Conservation (phyloP, 1,140 invertebrate species). For the Akabosia matsudoensis region DNA sequence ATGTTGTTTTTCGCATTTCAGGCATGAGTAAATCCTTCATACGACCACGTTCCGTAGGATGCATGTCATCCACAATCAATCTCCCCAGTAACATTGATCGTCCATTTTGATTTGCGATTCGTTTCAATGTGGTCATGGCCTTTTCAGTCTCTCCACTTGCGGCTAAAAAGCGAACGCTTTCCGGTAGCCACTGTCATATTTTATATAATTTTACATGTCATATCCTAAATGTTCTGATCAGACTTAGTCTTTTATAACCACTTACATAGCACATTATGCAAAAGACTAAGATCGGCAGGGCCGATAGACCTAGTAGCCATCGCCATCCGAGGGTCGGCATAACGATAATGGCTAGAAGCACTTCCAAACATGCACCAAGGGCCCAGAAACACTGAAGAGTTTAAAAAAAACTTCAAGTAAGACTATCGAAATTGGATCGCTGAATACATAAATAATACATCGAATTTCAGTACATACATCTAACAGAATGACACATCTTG, state of each 20-base stretch:
- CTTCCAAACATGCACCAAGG: constrained; percentile 86
- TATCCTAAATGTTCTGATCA: too few relatives aligned
- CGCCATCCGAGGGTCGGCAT: constrained; percentile 90
- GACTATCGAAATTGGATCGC: too few relatives aligned
- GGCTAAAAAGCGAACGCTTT: constrained; percentile 85
- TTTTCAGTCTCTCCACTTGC: constrained; percentile 78
- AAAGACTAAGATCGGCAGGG: constrained; percentile 81
- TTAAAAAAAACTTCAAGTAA: not conserved
- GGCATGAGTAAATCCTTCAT: constrained; percentile 74
- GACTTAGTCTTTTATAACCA: not conserved
- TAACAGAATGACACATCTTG: constrained; percentile 88
- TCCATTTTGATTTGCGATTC: constrained; percentile 82
- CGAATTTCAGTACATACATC: constrained; percentile 72
- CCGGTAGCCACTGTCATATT: constrained; percentile 90
- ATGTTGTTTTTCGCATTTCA: constrained; percentile 75
- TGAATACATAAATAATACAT: not conserved
- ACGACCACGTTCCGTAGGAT: constrained; percentile 61
- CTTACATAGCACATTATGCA: constrained; percentile 50
- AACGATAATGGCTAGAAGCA: constrained; percentile 80
- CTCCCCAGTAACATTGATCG: constrained; percentile 82
- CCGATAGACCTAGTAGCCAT: constrained; percentile 83
- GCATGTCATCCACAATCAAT: constrained; percentile 75
- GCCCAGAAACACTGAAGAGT: constrained; percentile 88
- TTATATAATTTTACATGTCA: too few relatives aligned
- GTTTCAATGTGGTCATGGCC: constrained; percentile 76